These are phyloP conservation scores for Amphipyra berbera DNA, from an alignment of 2,888 invertebrate species.

Conservation along the genomic window DNA sequence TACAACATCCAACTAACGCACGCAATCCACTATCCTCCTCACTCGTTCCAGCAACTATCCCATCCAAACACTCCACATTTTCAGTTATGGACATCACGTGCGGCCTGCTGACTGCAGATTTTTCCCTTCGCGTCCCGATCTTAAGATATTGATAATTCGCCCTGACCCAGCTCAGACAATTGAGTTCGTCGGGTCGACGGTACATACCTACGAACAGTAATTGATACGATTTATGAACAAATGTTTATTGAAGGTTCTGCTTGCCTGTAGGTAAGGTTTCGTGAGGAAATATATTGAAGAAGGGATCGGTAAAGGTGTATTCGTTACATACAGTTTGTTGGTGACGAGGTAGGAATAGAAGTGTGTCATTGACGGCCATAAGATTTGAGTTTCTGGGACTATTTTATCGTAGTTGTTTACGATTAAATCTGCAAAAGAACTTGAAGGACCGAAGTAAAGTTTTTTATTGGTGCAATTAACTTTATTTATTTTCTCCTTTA, in stretches of 20 bases:
- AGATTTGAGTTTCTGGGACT: too few relatives aligned
- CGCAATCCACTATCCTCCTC: background rate
- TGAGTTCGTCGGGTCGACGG: conserved; percentile 52
- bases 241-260: conserved; percentile 50
- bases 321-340: background rate
- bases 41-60: conserved; percentile 37
- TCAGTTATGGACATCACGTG: conserved; percentile 76
- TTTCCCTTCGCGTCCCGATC: conserved; percentile 67
- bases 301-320: background rate
- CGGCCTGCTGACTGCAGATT: conserved; percentile 74
- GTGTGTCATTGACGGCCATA: too few relatives aligned
- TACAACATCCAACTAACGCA: too few relatives aligned
- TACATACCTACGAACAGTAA: conserved; percentile 38
- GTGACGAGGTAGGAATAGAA: background rate
- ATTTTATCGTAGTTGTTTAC: too few relatives aligned
- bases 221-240: conserved; percentile 61
- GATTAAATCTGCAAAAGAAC: too few relatives aligned
- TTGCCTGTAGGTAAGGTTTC: conserved; percentile 11
- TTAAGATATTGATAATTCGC: conserved; percentile 78
- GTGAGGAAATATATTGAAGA: conserved; percentile 9
- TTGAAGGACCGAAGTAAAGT: too few relatives aligned
- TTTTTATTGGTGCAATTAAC: too few relatives aligned
- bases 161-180: conserved; percentile 61
- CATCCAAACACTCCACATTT: conserved; percentile 60
- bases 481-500: too few relatives aligned